These are phyloP conservation scores for Parnassius mnemosyne DNA, from an alignment of 2,888 invertebrate species.

Conservation along the genomic window DNA sequence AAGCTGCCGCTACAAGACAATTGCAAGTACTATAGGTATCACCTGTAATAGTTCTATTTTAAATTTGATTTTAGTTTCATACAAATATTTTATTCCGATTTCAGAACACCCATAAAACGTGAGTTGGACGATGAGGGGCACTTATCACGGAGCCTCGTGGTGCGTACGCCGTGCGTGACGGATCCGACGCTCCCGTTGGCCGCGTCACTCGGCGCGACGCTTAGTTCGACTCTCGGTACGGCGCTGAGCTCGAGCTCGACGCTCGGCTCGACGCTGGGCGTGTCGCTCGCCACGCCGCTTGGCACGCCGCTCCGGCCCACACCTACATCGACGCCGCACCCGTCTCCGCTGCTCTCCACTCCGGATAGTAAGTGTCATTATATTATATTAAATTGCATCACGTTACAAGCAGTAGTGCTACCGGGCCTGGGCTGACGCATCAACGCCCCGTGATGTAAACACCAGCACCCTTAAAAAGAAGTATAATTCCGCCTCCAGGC, in stretches of 20 bases:
- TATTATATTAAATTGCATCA: neutral
- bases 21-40: too few relatives aligned
- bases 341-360: slow-evolving; percentile 37
- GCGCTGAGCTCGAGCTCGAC: neutral
- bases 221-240: slow-evolving; percentile 13
- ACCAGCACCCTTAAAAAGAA: too few relatives aligned
- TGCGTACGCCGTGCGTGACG: slow-evolving; percentile 63
- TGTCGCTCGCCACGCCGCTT: neutral
- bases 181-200: slow-evolving; percentile 68
- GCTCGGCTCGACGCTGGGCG: slow-evolving; percentile 6
- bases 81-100: slow-evolving; percentile 2
- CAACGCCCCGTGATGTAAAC: too few relatives aligned
- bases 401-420: too few relatives aligned
- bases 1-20: too few relatives aligned
- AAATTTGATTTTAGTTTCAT: too few relatives aligned
- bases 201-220: slow-evolving; percentile 26
- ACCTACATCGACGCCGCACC: neutral
- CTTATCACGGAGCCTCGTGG: slow-evolving; percentile 40
- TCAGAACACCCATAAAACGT: slow-evolving; percentile 68
- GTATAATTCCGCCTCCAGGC: too few relatives aligned
- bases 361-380: slow-evolving; percentile 51
- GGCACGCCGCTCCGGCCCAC: neutral
- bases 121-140: slow-evolving; percentile 41
- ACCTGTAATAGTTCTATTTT: too few relatives aligned
- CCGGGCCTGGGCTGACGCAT: too few relatives aligned